Evolutionary conservation across 2,888 invertebrate species (phyloP).

Genomic region (Stictocephala bisonia): DNA sequence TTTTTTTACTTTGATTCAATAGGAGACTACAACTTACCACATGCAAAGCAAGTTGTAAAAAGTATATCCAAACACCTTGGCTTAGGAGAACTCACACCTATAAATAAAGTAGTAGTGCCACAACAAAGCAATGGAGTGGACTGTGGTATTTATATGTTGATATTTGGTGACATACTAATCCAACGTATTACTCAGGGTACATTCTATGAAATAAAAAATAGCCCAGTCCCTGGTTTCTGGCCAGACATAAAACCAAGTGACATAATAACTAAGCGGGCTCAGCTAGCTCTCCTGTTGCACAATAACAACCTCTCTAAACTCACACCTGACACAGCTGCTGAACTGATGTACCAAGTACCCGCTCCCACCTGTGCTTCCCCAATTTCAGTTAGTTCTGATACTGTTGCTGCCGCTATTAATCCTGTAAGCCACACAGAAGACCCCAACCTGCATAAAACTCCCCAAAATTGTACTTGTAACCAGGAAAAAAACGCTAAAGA

Average conservation of each 20-base stretch:
- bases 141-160: conserved; percentile 8
- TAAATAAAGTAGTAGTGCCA: background rate
- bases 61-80: background rate
- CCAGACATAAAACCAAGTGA: background rate
- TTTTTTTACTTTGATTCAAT: background rate
- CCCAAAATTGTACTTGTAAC: too few relatives aligned
- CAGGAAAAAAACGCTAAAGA: too few relatives aligned
- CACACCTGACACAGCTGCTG: background rate
- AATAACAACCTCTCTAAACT: conserved; percentile 2
- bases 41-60: background rate
- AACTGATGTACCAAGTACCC: background rate
- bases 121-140: conserved; percentile 6
- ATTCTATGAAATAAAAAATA: background rate
- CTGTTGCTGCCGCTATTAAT: too few relatives aligned
- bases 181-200: background rate
- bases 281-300: background rate
- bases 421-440: too few relatives aligned
- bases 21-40: background rate
- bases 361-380: background rate
- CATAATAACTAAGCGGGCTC: conserved; percentile 2
- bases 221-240: conserved; percentile 3
- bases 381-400: too few relatives aligned
- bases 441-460: too few relatives aligned
- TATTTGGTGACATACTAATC: conserved; percentile 8
- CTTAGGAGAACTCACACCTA: background rate